Conservation (phyloP, 2,888 invertebrate genomes). For the Stenichneumon culpator region DNA sequence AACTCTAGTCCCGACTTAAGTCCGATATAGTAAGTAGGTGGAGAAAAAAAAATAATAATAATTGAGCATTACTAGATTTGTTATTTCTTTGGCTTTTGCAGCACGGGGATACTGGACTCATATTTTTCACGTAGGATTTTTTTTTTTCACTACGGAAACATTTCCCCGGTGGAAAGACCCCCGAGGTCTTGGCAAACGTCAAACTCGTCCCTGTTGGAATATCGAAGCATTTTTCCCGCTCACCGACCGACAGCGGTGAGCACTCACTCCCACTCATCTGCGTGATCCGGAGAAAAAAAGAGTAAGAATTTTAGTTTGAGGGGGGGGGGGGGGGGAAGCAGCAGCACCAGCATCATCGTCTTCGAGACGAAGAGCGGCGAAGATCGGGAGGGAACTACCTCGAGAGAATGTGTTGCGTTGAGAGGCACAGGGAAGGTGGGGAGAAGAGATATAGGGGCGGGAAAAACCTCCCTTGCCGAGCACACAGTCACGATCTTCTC, state of each 20-base stretch:
- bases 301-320: slow-evolving; percentile 34
- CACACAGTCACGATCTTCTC: slow-evolving; percentile 55
- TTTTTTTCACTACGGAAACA: slow-evolving; percentile 60
- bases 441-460: slow-evolving; percentile 60
- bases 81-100: slow-evolving; percentile 54
- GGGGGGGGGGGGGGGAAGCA: neutral
- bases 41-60: slow-evolving; percentile 19
- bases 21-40: neutral
- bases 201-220: slow-evolving; percentile 76
- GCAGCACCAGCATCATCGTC: slow-evolving; percentile 22
- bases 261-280: slow-evolving; percentile 62
- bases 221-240: slow-evolving; percentile 68
- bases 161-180: slow-evolving; percentile 66
- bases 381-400: slow-evolving; percentile 54
- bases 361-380: slow-evolving; percentile 47
- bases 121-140: slow-evolving; percentile 22
- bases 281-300: slow-evolving; percentile 35
- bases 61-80: slow-evolving; percentile 46
- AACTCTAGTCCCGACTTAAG: slow-evolving; percentile 5
- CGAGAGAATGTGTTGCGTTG: slow-evolving; percentile 56
- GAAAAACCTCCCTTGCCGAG: slow-evolving; percentile 63
- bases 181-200: slow-evolving; percentile 78
- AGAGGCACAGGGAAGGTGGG: slow-evolving; percentile 46
- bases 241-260: slow-evolving; percentile 60
- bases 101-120: slow-evolving; percentile 52